These are phyloP conservation scores for Drosophila ambigua DNA, from an alignment of 1,140 invertebrate genomes.

Conservation along the genomic window DNA sequence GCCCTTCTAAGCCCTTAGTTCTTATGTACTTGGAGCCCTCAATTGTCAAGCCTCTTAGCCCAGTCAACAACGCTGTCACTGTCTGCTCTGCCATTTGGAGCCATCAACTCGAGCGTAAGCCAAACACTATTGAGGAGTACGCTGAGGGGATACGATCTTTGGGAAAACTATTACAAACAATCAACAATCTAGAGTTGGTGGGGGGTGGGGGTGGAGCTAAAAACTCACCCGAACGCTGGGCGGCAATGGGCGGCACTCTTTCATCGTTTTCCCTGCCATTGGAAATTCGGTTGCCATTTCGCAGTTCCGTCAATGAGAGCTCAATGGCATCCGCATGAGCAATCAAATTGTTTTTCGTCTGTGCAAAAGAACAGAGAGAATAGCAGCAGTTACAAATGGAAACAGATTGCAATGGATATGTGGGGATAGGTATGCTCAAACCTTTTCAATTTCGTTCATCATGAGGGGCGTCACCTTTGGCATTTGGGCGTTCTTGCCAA, in stretches of 20 bases:
- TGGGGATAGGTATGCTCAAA: constrained; percentile 18
- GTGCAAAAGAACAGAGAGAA: constrained; percentile 14
- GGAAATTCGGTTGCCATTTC: constrained; percentile 61
- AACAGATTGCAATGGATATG: constrained; percentile 9
- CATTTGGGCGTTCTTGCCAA: constrained; percentile 78
- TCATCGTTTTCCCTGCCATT: constrained; percentile 52
- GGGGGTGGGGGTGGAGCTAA: not conserved
- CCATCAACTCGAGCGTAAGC: constrained; percentile 38
- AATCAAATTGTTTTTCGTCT: constrained; percentile 83
- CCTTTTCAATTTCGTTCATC: constrained; percentile 83
- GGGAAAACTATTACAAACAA: constrained; percentile 43
- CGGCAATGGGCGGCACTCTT: constrained; percentile 26
- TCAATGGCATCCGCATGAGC: constrained; percentile 79
- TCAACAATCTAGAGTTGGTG: constrained; percentile 10
- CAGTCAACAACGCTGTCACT: not conserved
- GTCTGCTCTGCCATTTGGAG: constrained; percentile 24
- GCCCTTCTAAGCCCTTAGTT: not conserved
- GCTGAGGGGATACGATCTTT: constrained; percentile 13
- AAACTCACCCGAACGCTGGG: constrained; percentile 67
- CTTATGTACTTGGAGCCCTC: constrained; percentile 6
- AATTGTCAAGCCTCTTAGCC: constrained; percentile 12
- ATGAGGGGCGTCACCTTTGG: constrained; percentile 77
- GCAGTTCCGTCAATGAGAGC: constrained; percentile 74
- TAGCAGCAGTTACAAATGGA: constrained; percentile 6
- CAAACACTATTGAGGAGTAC: constrained; percentile 36